Conservation (phyloP, 2,888 invertebrate genomes). For the Thymelicus sylvestris region DNA sequence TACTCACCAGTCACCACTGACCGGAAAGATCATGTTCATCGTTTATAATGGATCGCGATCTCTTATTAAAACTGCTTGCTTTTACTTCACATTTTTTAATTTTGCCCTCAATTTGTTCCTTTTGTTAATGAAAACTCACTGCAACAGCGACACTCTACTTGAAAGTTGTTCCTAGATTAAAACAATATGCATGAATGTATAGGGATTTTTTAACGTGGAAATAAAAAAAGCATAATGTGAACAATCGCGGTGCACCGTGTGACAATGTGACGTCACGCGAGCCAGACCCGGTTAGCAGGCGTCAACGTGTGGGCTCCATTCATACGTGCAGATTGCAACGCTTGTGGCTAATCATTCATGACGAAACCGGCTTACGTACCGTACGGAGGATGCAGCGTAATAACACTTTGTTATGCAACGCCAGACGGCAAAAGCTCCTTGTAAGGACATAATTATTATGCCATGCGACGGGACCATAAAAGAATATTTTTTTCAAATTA, state of each 20-base stretch:
- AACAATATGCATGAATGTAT: no score
- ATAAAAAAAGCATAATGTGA: not conserved
- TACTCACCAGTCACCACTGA: not conserved
- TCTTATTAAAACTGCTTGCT: conserved; percentile 23
- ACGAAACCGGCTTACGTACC: conserved; percentile 32
- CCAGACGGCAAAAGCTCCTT: not conserved
- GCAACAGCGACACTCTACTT: no score
- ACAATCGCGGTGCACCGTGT: conserved; percentile 22
- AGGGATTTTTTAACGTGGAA: no score
- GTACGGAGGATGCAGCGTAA: conserved; percentile 9
- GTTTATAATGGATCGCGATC: conserved; percentile 11
- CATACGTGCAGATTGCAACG: conserved; percentile 31
- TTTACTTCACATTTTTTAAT: conserved; percentile 3
- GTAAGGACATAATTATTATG: not conserved
- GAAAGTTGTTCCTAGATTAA: no score
- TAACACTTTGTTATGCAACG: conserved; percentile 8
- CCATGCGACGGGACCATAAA: not conserved
- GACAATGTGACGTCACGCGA: conserved; percentile 22
- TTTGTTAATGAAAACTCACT: not conserved
- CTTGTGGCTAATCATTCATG: conserved; percentile 30
- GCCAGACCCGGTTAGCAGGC: conserved; percentile 16
- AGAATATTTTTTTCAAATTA: no score
- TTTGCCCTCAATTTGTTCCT: not conserved
- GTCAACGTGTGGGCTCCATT: conserved; percentile 21
- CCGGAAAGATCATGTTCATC: conserved; percentile 22